Evolutionary conservation across 2,797 vertebrate species (phyloP).

Genomic region (Sebastes hopkinsi): DNA sequence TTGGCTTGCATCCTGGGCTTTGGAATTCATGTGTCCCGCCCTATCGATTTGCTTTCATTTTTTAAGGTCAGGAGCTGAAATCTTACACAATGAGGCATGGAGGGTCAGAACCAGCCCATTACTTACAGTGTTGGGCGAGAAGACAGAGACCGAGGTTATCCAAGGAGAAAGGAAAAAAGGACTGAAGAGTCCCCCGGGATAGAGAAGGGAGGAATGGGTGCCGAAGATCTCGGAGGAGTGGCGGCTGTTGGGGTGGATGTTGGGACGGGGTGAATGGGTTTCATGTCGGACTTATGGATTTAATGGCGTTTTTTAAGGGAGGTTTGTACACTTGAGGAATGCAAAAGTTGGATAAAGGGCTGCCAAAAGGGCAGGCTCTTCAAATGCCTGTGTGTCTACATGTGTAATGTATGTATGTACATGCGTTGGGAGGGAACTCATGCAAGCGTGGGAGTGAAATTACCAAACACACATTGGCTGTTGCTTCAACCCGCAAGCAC

Average conservation of each 20-base stretch:
- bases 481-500: not conserved
- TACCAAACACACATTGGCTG: not conserved
- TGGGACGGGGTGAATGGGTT: slow-evolving; percentile 1
- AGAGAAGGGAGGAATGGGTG: slow-evolving; percentile 46
- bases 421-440: not conserved
- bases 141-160: slow-evolving; percentile 61
- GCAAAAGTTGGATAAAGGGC: not conserved
- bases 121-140: slow-evolving; percentile 69
- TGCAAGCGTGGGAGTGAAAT: not conserved
- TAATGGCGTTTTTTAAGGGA: not conserved
- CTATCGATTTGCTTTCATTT: slow-evolving; percentile 83
- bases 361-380: not conserved
- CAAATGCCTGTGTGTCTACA: not conserved
- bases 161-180: slow-evolving; percentile 45
- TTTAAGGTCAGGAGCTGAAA: slow-evolving; percentile 83
- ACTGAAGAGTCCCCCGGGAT: slow-evolving; percentile 42
- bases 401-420: not conserved
- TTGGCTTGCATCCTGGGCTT: slow-evolving; percentile 74
- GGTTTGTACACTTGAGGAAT: not conserved
- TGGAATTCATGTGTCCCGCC: slow-evolving; percentile 76
- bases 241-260: not conserved
- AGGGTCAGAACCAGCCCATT: slow-evolving; percentile 77
- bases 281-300: slow-evolving; percentile 20
- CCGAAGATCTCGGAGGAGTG: slow-evolving; percentile 30
- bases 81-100: slow-evolving; percentile 81